These are phyloP conservation scores for Oxystoma pomonae DNA, from an alignment of 2,888 invertebrate species.

Conservation along the genomic window DNA sequence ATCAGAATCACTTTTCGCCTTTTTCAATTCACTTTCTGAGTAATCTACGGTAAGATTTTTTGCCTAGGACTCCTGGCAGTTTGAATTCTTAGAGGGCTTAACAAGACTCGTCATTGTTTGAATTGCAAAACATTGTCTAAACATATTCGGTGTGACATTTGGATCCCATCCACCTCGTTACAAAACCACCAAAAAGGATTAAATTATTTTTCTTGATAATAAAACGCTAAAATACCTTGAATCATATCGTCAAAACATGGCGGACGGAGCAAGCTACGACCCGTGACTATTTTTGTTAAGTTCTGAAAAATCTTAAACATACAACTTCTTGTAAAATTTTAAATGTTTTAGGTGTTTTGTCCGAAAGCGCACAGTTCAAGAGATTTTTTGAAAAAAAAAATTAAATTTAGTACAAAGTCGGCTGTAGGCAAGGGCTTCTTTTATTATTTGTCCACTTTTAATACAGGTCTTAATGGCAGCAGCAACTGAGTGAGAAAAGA, in stretches of 20 bases:
- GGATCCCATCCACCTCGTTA: not conserved
- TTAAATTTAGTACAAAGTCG: not conserved
- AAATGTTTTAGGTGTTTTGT: not conserved
- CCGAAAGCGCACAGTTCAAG: not conserved
- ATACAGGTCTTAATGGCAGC: not conserved
- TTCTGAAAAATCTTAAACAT: not conserved
- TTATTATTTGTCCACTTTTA: not conserved
- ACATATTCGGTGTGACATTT: not conserved
- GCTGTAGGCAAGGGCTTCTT: too few relatives aligned
- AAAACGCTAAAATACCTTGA: not conserved
- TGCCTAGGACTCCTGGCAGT: not conserved
- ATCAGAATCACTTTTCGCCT: not conserved
- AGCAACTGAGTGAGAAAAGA: conserved; percentile 6
- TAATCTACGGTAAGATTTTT: not conserved
- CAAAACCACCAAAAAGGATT: not conserved
- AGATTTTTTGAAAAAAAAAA: not conserved
- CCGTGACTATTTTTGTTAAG: not conserved
- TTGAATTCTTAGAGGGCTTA: not conserved
- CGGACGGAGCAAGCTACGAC: not conserved
- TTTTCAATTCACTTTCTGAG: not conserved
- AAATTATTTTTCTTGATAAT: not conserved
- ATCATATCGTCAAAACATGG: not conserved
- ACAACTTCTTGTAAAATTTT: not conserved
- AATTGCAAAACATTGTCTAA: not conserved
- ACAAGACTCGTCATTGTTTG: not conserved